Evolutionary conservation across 1,140 invertebrate genomes (phyloP).

Genomic region (Drosophila nasuta): DNA sequence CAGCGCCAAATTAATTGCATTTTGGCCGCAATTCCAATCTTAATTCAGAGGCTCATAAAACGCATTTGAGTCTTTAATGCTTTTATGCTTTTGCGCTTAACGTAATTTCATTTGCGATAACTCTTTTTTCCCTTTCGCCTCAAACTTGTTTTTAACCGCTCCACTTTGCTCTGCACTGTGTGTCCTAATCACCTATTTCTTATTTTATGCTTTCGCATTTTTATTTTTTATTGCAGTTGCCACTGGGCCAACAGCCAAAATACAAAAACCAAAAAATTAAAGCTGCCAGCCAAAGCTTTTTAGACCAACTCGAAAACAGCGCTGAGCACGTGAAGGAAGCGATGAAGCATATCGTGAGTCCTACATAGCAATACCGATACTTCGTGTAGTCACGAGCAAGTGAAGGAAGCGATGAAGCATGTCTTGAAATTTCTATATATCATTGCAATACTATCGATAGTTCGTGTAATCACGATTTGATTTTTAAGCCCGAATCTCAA

Average conservation of each 20-base stretch:
- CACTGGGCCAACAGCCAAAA: constrained; percentile 14
- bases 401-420: too few species aligned
- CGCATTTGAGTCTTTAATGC: constrained; percentile 1
- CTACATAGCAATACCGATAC: too few species aligned
- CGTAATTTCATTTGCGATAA: constrained; percentile 62
- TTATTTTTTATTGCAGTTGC: constrained; percentile 47
- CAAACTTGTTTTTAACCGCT: constrained; percentile 58
- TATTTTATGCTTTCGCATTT: constrained; percentile 43
- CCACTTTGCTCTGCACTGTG: not conserved
- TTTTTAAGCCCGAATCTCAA: too few species aligned
- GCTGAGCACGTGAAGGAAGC: not conserved
- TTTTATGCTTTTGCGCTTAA: constrained; percentile 24
- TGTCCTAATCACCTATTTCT: constrained; percentile 76
- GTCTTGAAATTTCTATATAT: too few species aligned
- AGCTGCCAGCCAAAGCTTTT: constrained; percentile 49
- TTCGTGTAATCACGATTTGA: too few species aligned
- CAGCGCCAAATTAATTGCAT: constrained; percentile 67
- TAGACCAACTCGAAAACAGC: not conserved
- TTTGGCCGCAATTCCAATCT: constrained; percentile 46
- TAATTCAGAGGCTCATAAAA: constrained; percentile 27
- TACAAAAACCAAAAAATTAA: too few species aligned
- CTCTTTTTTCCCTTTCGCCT: constrained; percentile 72
- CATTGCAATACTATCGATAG: too few species aligned
- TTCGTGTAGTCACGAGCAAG: too few species aligned
- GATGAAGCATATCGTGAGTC: too few species aligned